Evolutionary conservation across 2,113 vertebrate genomes (phyloP).

Genomic region (Pluvianellus socialis): DNA sequence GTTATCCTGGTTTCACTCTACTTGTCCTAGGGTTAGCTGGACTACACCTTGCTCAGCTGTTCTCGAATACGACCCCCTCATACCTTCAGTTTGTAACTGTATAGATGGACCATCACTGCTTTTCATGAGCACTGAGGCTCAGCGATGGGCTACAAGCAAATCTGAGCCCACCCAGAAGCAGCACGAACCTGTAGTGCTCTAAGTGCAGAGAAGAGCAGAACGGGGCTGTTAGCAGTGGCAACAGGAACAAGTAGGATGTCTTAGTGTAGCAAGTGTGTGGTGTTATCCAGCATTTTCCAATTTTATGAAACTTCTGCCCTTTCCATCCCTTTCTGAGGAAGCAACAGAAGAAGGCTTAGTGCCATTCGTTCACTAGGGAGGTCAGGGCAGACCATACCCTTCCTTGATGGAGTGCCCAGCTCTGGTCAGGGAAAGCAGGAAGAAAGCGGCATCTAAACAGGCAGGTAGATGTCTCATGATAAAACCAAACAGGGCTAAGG

Average conservation of each 20-base stretch:
- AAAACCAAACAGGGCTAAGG: background rate
- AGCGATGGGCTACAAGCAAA: background rate
- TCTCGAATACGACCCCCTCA: background rate
- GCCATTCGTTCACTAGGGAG: background rate
- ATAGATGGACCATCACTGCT: background rate
- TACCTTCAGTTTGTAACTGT: background rate
- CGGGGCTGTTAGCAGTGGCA: no score
- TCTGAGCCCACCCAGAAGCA: background rate
- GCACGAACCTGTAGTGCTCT: background rate
- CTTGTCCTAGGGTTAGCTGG: background rate
- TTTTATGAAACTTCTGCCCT: background rate
- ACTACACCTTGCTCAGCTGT: background rate
- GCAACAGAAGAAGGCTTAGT: background rate
- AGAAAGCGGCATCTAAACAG: background rate
- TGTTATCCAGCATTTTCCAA: background rate
- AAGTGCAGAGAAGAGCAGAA: background rate
- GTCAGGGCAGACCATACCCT: background rate
- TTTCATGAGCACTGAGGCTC: background rate
- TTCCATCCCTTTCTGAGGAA: background rate
- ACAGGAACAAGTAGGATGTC: background rate
- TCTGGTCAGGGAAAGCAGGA: background rate
- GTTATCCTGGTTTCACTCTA: background rate
- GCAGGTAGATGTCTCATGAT: background rate
- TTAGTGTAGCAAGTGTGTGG: accelerated
- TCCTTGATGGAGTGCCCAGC: background rate